Evolutionary conservation across 2,113 vertebrate genomes (phyloP).

Genomic region (Osmerus mordax): DNA sequence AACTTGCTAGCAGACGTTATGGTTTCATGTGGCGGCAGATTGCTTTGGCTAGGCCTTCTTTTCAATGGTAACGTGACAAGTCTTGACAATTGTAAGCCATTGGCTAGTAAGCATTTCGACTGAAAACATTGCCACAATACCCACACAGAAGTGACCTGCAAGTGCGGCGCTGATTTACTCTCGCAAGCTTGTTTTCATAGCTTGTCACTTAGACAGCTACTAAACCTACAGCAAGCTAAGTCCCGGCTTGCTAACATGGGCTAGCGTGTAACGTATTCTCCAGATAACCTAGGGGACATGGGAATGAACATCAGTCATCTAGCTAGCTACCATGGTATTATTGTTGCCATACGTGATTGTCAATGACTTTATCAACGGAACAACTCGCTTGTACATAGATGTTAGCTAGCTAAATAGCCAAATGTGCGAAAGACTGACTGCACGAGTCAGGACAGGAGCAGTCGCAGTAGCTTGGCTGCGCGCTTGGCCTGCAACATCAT

Average conservation of each 20-base stretch:
- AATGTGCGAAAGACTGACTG: neutral
- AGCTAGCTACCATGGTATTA: no score
- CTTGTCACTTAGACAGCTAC: neutral
- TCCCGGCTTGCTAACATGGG: neutral
- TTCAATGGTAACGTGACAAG: neutral
- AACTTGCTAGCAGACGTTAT: slow-evolving; percentile 9
- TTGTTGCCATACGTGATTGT: no score
- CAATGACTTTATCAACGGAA: no score
- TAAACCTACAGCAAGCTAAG: no score
- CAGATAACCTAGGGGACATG: neutral
- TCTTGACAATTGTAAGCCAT: neutral
- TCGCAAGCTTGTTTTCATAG: neutral
- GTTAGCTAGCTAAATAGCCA: no score
- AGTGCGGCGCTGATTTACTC: no score
- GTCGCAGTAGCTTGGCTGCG: slow-evolving; percentile 3
- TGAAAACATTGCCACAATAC: neutral
- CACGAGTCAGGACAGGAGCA: neutral
- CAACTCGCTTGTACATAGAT: no score
- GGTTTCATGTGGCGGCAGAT: slow-evolving; percentile 40
- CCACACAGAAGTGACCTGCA: neutral
- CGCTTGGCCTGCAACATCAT: slow-evolving; percentile 26
- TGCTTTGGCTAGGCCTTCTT: slow-evolving; percentile 10
- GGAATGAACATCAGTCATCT: no score
- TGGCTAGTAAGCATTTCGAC: neutral
- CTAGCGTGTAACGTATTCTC: neutral